Percentiles rank a stretch among this genome's conserved stretches.
Evolutionary conservation across 2,797 vertebrate genomes (phyloP).

Genomic region (Phoxinus dragarum): DNA sequence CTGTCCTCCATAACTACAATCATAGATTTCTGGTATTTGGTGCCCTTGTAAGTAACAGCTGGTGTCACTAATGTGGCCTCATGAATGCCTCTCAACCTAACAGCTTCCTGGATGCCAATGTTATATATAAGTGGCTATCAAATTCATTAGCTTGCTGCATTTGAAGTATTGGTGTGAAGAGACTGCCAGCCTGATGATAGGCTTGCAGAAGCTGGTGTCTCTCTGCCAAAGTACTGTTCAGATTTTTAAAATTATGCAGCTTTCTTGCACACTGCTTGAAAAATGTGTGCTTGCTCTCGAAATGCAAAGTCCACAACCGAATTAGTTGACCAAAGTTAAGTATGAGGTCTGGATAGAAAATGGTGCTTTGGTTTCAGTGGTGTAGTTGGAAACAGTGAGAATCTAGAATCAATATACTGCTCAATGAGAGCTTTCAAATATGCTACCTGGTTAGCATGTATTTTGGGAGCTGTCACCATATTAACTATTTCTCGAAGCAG

Average conservation of each 20-base stretch:
- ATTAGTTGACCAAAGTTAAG: conserved; percentile 22
- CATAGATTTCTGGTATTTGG: conserved; percentile 2
- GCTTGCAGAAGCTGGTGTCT: conserved; percentile 49
- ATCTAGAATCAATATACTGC: background rate
- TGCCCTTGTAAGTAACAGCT: background rate
- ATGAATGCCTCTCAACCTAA: background rate
- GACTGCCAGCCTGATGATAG: conserved; percentile 41
- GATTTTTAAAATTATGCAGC: conserved; percentile 14
- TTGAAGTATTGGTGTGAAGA: conserved; percentile 34
- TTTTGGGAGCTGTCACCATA: too few relatives aligned
- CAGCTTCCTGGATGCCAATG: background rate
- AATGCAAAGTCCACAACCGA: conserved; percentile 52
- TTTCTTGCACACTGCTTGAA: conserved; percentile 57
- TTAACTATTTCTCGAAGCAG: too few relatives aligned
- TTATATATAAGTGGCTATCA: conserved; percentile 5
- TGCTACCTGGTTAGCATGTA: background rate
- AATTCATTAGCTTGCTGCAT: conserved; percentile 18
- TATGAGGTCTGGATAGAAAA: conserved; percentile 46
- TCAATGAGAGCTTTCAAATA: conserved; percentile 11
- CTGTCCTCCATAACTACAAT: background rate
- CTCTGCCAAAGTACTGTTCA: conserved; percentile 20
- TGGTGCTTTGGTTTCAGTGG: conserved; percentile 55
- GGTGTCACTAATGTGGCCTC: background rate
- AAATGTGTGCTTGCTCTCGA: conserved; percentile 57
- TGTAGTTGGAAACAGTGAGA: conserved; percentile 20